Evolutionary conservation across 2,888 invertebrate species (phyloP).

Genomic region (Geophilus truncorum): DNA sequence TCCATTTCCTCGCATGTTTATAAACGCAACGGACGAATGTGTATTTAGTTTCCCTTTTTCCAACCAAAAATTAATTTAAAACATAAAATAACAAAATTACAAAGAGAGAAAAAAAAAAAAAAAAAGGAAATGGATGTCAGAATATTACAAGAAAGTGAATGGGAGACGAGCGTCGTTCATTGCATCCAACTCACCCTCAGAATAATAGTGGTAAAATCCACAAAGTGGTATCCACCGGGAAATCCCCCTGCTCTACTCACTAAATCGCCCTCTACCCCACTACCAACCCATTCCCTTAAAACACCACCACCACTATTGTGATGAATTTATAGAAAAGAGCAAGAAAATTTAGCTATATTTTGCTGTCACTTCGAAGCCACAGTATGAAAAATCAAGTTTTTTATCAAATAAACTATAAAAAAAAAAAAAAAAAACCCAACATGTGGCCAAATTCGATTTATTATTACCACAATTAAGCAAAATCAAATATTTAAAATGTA

Average conservation of each 20-base stretch:
- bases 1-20: slow-evolving; percentile 18
- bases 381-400: not conserved
- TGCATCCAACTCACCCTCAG: not conserved
- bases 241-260: slow-evolving; percentile 15
- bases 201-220: slow-evolving; percentile 22
- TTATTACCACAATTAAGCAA: not conserved
- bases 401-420: not conserved
- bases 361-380: not conserved
- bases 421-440: not conserved
- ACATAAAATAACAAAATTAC: not conserved
- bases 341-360: not conserved
- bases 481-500: not conserved
- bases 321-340: slow-evolving; percentile 9
- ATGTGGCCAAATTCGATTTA: not conserved
- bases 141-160: slow-evolving; percentile 1
- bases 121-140: not conserved
- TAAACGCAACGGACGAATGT: not conserved
- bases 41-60: slow-evolving; percentile 22
- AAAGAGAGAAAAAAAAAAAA: not conserved
- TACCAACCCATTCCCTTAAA: slow-evolving; percentile 19
- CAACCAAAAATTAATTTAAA: not conserved
- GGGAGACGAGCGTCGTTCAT: slow-evolving; percentile 22
- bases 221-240: slow-evolving; percentile 30
- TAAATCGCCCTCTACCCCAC: slow-evolving; percentile 20
- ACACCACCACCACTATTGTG: slow-evolving; percentile 2